These are phyloP conservation scores for Ceramica pisi DNA, from an alignment of 2,888 invertebrate genomes.

Conservation along the genomic window DNA sequence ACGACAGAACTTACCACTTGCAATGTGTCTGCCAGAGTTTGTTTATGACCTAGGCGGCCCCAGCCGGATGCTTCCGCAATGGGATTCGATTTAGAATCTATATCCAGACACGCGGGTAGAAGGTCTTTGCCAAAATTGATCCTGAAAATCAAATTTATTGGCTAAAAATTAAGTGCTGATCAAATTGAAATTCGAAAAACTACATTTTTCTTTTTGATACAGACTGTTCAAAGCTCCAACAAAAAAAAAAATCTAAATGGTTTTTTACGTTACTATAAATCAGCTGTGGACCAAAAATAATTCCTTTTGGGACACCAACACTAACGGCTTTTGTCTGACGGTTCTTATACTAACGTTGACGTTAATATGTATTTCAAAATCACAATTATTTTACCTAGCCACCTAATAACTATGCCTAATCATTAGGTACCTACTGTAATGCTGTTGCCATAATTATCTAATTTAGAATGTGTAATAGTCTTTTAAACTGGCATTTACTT, in stretches of 20 bases:
- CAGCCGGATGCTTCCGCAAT: slow-evolving; percentile 51
- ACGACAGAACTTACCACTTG: slow-evolving; percentile 51
- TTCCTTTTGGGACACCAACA: neutral
- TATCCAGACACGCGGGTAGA: slow-evolving; percentile 52
- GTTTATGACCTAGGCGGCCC: slow-evolving; percentile 46
- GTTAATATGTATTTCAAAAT: neutral
- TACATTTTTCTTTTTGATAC: too few species aligned
- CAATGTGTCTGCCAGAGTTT: slow-evolving; percentile 49
- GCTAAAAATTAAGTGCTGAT: too few species aligned
- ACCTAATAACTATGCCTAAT: too few species aligned
- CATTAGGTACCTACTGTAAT: too few species aligned
- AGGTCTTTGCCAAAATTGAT: slow-evolving; percentile 55
- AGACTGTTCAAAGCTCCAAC: too few species aligned
- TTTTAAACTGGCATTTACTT: too few species aligned
- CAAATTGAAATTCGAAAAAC: too few species aligned
- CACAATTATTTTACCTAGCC: neutral
- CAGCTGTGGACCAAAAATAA: neutral
- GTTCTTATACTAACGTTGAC: neutral
- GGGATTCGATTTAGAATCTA: accelerated
- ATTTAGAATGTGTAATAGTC: too few species aligned
- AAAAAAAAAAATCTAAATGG: neutral
- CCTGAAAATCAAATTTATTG: too few species aligned
- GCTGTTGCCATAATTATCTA: too few species aligned
- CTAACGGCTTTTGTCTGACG: neutral
- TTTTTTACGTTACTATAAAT: neutral